phyloP scores from a whole-genome alignment of 2,888 invertebrate genomes.

The Prenolepis imparis region DNA sequence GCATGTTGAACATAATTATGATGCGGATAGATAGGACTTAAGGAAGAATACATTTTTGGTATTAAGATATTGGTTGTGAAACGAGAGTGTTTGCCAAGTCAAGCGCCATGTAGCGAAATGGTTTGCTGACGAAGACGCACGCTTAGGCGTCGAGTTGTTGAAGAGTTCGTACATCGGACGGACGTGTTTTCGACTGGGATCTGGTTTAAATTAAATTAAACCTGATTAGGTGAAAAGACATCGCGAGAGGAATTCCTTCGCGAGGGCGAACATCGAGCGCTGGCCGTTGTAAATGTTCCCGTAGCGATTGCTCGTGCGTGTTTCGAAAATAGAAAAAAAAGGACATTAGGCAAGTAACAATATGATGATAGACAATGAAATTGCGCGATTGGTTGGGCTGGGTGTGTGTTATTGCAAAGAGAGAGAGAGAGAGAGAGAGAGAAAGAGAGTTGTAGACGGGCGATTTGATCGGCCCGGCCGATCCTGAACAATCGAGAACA shows the following conservation, averaged over 20 bases:
- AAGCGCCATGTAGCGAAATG: constrained; percentile 9
- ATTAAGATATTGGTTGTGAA: constrained; percentile 55
- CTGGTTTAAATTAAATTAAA: background rate
- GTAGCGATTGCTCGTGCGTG: constrained; percentile 40
- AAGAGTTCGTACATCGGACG: constrained; percentile 51
- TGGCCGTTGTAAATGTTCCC: constrained; percentile 73
- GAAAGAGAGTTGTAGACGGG: background rate
- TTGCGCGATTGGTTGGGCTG: constrained; percentile 9
- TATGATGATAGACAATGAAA: background rate
- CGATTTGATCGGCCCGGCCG: background rate
- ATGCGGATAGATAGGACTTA: constrained; percentile 41
- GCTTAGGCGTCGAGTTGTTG: constrained; percentile 58
- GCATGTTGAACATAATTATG: constrained; percentile 46
- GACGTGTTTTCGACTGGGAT: constrained; percentile 58
- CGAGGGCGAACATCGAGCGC: constrained; percentile 66
- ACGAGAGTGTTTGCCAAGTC: constrained; percentile 31
- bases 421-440: no score
- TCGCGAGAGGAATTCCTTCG: constrained; percentile 51
- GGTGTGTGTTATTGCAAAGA: background rate
- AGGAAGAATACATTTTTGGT: constrained; percentile 41
- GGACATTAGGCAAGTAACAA: background rate
- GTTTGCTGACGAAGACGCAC: constrained; percentile 24
- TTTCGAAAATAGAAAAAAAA: background rate
- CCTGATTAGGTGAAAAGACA: background rate
- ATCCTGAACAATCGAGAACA: constrained; percentile 32